Percentiles rank a stretch among this genome's conserved stretches.
Conservation (phyloP, 2,113 vertebrate species). For the Epinephelus fuscoguttatus region DNA sequence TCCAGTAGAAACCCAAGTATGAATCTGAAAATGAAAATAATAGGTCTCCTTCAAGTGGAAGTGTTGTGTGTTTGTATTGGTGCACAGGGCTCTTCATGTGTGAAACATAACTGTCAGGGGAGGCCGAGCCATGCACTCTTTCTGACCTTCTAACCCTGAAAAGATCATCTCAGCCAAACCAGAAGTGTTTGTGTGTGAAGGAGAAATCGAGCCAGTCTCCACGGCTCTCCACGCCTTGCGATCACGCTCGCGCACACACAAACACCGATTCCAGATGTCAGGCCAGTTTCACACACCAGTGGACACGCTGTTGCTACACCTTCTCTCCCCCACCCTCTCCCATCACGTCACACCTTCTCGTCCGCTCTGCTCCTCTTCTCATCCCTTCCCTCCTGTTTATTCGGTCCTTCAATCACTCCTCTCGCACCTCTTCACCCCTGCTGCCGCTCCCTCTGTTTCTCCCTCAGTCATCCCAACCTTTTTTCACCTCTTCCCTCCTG, state of each 20-base stretch:
- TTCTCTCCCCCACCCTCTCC: constrained; percentile 49
- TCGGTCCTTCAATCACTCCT: constrained; percentile 25
- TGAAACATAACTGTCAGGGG: constrained; percentile 15
- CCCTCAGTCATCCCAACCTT: constrained; percentile 40
- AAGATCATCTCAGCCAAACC: constrained; percentile 19
- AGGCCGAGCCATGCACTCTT: neutral
- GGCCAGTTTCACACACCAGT: constrained; percentile 59
- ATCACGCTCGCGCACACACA: constrained; percentile 11
- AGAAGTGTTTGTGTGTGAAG: constrained; percentile 31
- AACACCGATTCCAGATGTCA: constrained; percentile 48
- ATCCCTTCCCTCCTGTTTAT: constrained; percentile 35
- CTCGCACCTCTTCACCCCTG: constrained; percentile 46
- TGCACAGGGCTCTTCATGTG: neutral
- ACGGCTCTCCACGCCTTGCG: neutral
- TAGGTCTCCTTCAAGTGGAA: neutral
- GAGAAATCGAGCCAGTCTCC: constrained; percentile 23
- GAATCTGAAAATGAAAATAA: too few relatives aligned
- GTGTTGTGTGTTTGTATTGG: neutral
- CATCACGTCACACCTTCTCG: constrained; percentile 54
- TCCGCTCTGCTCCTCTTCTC: constrained; percentile 1
- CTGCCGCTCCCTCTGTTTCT: constrained; percentile 13
- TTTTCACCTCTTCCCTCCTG: constrained; percentile 45
- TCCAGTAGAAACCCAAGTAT: too few relatives aligned
- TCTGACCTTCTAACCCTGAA: constrained; percentile 39
- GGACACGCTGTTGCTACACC: constrained; percentile 37